Evolutionary conservation across 2,113 vertebrate species (phyloP), one percentile per base, ranked within the genome.

Genomic region (Peromyscus maniculatus): DNA sequence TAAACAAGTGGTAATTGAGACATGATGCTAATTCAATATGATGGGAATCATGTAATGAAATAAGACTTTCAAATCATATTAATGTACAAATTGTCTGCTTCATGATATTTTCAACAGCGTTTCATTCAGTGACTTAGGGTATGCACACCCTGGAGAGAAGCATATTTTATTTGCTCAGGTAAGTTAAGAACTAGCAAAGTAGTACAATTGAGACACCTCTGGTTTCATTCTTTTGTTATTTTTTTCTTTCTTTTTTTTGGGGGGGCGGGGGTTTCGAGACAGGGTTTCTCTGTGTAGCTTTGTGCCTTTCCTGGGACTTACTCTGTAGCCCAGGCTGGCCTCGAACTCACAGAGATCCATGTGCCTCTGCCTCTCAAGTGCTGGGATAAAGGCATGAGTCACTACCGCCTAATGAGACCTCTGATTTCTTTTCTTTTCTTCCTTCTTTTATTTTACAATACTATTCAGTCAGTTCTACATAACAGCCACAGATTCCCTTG

Each of bases 1-100:
- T 80, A 98, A 97, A 87, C 92, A 97, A 95, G 28, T 89, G 13
- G 36, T 98, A 97, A 96, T 79, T 89, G 24, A 55, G 95, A 86
- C 74, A 95, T 87, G 87, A 96, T 91, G 87, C 17, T 95, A 97
- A 96, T 57, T 97, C 72, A 87, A 7, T 94, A 74, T 74, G 82
- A 98, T 92, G 33, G 95, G 97, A 96, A 96, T 0, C 90, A 52
- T 31, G 9, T 89, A 96, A 97, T 95, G 91, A 96, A 97, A 79
- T 97, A 87, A 96, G 80, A 93, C 77, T 93, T 93, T 88, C 91
- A 94, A 88, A 96, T 95, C 88, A 13, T 52, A 36, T 97, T 97
- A 96, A 64, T 55, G 12, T 64, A 93, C 31, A 92, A 91, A 72
- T 28, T 15, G 9, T 49, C 31, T 75, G 84, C 1, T 91, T 90